Base-by-base conservation (phyloP, 2,113 vertebrate species). In the Elanoides forficatus region DNA sequence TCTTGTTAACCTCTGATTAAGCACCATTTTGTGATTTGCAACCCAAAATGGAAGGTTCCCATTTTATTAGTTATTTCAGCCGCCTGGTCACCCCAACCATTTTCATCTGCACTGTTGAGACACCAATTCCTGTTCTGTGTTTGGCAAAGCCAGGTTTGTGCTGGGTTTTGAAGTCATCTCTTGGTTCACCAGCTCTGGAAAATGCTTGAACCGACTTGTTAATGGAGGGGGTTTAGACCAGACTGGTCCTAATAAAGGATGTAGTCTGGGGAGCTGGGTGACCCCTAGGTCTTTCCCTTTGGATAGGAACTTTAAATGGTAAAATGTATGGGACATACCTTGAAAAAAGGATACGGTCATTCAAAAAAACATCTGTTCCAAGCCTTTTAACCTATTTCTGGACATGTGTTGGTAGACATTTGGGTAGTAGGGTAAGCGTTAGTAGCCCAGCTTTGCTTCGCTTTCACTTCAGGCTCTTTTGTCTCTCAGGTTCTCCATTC, bases 321-420 rank as follows among this genome's bases (percentile, higher is more conserved):
- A 38, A 38, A 55, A 40, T 38, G 4, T 13, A 3, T 30, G 18
- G 38, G 47, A 40, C 18, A 7, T 32, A 16, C 38, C 18, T 36
- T 15, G 38, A 3, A 21, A 11, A 11, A 63, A 50, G 30, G 36
- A 25, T 11, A 15, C 0, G 3, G 10, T 17, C 11, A 4, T 38
- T 63, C 10, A 17, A 11, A 56, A 65, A 73, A 42, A 10, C 15
- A 6, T 7, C 36, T 2, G 4, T 50, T 36, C 27, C 5, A 4
- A 66, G 23, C 13, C 7, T 42, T 56, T 81, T 47, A 13, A 34
- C 13, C 32, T 2, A 1, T 47, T 42, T 38, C n/a, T 56, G 40
- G 56, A 10, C 10, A 0, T 1, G 10, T 7, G 4, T 1, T 0
- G 1, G 34, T 8, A 19, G 47, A 5, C 1, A 0, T n/a, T 26